Evolutionary conservation across 2,113 vertebrate genomes (phyloP).

Genomic region (Caretta caretta): DNA sequence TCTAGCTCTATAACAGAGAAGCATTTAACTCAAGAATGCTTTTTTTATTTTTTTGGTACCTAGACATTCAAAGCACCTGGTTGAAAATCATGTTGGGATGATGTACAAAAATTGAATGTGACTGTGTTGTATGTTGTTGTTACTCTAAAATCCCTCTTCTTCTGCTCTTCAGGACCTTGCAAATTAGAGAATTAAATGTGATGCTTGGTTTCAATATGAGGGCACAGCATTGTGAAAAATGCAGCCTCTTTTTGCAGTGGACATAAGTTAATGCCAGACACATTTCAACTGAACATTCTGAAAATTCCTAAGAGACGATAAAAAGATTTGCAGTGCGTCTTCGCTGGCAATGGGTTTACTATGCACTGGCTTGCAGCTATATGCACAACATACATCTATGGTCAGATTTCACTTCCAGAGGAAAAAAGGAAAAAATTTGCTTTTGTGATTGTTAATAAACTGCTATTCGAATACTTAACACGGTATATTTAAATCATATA

Average conservation of each 20-base stretch:
- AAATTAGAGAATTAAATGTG: constrained; percentile 7
- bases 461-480: not conserved
- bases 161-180: not conserved
- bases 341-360: not conserved
- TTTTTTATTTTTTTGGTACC: constrained; percentile 11
- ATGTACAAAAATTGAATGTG: not conserved
- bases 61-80: constrained; percentile 10
- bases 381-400: not conserved
- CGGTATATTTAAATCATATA: not conserved
- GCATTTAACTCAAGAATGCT: not conserved
- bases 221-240: not conserved
- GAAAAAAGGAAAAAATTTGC: not conserved
- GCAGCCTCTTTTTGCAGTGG: not conserved
- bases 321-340: not conserved
- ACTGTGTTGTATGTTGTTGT: not conserved
- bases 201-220: not conserved
- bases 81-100: constrained; percentile 30
- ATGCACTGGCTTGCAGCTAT: not conserved
- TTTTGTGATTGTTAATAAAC: constrained; percentile 27
- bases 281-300: not conserved
- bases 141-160: not conserved
- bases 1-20: not conserved
- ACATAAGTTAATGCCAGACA: not conserved
- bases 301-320: not conserved
- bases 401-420: not conserved